phyloP scores from a whole-genome alignment of 2,888 invertebrate species.

The Drosophila kuntzei region DNA sequence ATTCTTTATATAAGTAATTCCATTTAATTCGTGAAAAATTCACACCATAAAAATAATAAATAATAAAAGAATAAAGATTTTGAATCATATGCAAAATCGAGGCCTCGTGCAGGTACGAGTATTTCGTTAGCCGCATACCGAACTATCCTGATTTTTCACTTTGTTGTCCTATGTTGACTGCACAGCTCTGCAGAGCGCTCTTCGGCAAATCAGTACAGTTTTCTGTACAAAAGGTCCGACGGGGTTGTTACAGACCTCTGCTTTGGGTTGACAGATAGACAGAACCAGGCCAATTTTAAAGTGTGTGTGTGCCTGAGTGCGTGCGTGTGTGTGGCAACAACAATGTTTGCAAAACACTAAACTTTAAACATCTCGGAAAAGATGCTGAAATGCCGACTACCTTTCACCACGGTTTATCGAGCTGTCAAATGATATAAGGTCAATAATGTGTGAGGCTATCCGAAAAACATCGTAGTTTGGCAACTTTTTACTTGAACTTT shows the following conservation, averaged over 20 bases:
- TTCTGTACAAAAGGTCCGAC: no score
- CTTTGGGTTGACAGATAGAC: slow-evolving; percentile 33
- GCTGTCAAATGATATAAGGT: slow-evolving; percentile 37
- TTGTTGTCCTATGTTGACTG: no score
- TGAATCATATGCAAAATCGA: no score
- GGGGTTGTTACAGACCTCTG: slow-evolving; percentile 15
- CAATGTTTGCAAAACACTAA: slow-evolving; percentile 57
- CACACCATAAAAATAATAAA: no score
- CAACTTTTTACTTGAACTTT: slow-evolving; percentile 42
- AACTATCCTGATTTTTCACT: no score
- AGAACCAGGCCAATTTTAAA: slow-evolving; percentile 41
- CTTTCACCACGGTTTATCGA: slow-evolving; percentile 1
- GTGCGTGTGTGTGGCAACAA: slow-evolving; percentile 37
- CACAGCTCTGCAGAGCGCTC: no score
- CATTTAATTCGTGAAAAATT: no score
- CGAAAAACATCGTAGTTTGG: slow-evolving; percentile 5
- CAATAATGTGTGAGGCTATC: slow-evolving; percentile 20
- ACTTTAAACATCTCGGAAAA: slow-evolving; percentile 54
- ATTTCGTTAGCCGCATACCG: no score
- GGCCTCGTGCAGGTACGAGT: no score
- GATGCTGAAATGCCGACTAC: slow-evolving; percentile 18
- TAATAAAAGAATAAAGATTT: no score
- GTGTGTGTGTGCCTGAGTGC: slow-evolving; percentile 26
- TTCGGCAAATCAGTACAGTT: no score
- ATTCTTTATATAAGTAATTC: no score